Conservation (phyloP, 2,888 invertebrate species). For the Drosophila maculinotata region DNA sequence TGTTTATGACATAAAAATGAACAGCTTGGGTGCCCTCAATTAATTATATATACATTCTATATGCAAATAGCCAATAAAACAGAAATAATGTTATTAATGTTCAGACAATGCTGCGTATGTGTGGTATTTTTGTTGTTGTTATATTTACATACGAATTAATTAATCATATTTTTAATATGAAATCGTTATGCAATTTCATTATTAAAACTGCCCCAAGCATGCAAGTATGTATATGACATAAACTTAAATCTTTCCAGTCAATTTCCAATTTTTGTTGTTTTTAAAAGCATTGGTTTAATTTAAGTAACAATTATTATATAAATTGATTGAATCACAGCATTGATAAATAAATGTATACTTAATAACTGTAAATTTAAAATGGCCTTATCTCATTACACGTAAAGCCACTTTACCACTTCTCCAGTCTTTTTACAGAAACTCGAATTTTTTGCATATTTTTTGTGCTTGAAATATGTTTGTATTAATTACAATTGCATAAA, state of each 20-base stretch:
- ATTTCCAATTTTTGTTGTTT: no score
- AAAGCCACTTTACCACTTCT: neutral
- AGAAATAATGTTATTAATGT: constrained; percentile 20
- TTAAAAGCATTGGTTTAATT: no score
- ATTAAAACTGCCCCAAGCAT: constrained; percentile 12
- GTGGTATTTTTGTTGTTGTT: constrained; percentile 22
- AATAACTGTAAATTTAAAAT: no score
- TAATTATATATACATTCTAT: constrained; percentile 21
- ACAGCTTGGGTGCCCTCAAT: constrained; percentile 36
- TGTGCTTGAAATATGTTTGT: neutral
- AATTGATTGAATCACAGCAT: no score
- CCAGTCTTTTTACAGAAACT: neutral
- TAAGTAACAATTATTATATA: no score
- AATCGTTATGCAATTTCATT: constrained; percentile 14
- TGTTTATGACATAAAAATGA: constrained; percentile 23
- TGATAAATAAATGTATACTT: no score
- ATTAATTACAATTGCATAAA: constrained; percentile 47
- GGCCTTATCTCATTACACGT: no score
- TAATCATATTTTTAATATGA: constrained; percentile 4
- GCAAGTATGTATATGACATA: no score
- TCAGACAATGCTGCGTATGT: constrained; percentile 29
- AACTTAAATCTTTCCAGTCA: no score
- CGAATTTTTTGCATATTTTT: neutral
- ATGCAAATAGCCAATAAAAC: constrained; percentile 34
- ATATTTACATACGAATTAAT: constrained; percentile 8